These are phyloP conservation scores for Acipenser transmontanus DNA, from an alignment of 2,797 vertebrate genomes.

Conservation along the genomic window DNA sequence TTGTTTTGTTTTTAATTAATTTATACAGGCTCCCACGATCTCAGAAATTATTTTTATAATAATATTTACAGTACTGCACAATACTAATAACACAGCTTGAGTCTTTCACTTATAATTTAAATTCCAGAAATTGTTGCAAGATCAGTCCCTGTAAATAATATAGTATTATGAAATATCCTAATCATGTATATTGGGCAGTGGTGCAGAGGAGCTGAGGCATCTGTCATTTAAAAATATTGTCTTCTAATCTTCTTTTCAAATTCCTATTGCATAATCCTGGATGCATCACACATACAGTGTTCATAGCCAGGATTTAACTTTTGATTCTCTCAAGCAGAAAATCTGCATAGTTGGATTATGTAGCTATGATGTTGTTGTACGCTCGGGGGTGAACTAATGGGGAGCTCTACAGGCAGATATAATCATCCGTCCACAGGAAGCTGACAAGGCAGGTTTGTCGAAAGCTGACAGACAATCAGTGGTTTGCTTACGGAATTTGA, in stretches of 20 bases:
- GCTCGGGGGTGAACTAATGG: neutral
- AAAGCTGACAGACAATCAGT: too few relatives aligned
- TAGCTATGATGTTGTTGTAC: neutral
- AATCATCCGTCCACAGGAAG: neutral
- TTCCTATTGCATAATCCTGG: conserved; percentile 52
- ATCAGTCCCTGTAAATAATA: too few relatives aligned
- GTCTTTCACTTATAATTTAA: too few relatives aligned
- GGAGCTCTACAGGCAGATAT: neutral
- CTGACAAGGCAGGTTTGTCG: too few relatives aligned
- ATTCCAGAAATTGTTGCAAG: too few relatives aligned
- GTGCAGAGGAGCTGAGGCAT: conserved; percentile 6
- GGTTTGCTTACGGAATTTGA: too few relatives aligned
- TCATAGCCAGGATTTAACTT: conserved; percentile 42
- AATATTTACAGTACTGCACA: neutral
- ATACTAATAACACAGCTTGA: neutral
- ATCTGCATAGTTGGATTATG: conserved; percentile 13
- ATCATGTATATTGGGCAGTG: too few relatives aligned
- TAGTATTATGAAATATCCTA: too few relatives aligned
- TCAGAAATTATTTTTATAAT: too few relatives aligned
- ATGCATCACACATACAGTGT: conserved; percentile 34
- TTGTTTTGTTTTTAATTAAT: too few relatives aligned
- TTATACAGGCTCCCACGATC: too few relatives aligned
- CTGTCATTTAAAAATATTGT: conserved; percentile 29
- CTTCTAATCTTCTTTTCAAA: conserved; percentile 38
- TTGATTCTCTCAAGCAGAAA: conserved; percentile 46